These are phyloP conservation scores for Drosophila paulistorum DNA, from an alignment of 1,140 invertebrate genomes.

Conservation along the genomic window DNA sequence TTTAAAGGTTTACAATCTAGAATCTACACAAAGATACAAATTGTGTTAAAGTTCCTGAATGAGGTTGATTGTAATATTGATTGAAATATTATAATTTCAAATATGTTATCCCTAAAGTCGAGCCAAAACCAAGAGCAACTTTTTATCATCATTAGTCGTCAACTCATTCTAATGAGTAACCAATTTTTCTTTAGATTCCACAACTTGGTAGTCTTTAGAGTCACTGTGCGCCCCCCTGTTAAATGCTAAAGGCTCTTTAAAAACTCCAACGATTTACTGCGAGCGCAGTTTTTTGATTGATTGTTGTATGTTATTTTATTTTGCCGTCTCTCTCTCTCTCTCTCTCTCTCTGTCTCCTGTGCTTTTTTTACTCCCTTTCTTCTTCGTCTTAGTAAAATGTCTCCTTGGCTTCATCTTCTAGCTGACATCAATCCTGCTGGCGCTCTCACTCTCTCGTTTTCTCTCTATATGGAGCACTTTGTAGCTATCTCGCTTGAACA, in stretches of 20 bases:
- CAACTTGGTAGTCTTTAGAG: too few relatives aligned
- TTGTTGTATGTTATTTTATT: constrained; percentile 34
- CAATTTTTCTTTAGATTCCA: too few relatives aligned
- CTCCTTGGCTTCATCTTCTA: constrained; percentile 18
- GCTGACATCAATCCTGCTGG: background rate
- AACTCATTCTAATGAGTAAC: too few relatives aligned
- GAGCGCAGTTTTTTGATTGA: constrained; percentile 53
- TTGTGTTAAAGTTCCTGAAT: too few relatives aligned
- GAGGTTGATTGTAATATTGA: too few relatives aligned
- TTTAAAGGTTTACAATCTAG: too few relatives aligned
- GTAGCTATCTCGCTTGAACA: background rate
- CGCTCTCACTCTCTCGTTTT: background rate
- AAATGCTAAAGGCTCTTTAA: constrained; percentile 42
- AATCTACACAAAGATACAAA: too few relatives aligned
- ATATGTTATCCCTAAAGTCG: too few relatives aligned
- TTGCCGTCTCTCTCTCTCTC: background rate
- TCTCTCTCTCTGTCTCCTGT: background rate
- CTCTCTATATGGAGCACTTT: background rate
- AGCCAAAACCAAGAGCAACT: too few relatives aligned
- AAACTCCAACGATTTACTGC: constrained; percentile 46
- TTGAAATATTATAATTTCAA: too few relatives aligned
- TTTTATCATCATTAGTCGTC: too few relatives aligned
- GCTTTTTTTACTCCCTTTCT: too few relatives aligned
- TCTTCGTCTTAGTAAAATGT: constrained; percentile 33
- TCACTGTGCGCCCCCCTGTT: constrained; percentile 22